Base-by-base conservation (phyloP, 2,113 vertebrate genomes). In the Condylura cristata region DNA sequence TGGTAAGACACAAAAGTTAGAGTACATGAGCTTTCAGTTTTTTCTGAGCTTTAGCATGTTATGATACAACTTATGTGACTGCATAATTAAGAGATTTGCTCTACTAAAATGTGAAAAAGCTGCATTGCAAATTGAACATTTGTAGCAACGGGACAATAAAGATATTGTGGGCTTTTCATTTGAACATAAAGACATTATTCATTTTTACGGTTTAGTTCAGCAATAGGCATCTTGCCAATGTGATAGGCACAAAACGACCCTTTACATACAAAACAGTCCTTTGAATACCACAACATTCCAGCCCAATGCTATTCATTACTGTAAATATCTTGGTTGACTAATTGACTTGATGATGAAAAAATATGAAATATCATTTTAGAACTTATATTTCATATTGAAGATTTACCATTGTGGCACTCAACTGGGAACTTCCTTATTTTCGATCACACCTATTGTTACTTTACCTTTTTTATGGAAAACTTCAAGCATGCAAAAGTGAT, bases 111-210 rank as follows among this genome's bases (percentile, higher is more conserved):
- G 30, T 24, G 96, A 95, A 97, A 98, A 96, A 98, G 96, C 91
- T 98, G 96, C 78, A 94, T 84, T 89, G 72, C 89, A 96, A 96
- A 81, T 89, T 94, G 94, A 95, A 91, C 56, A 83, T 91, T 96
- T 97, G 75, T 84, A 96, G 91, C 82, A 96, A 82, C 20, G 94
- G 78, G 66, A 98, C 97, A 98, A 98, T 97, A 96, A 96, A 92
- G 90, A 95, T 93, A 98, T 96, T 98, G 97, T 98, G 90, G 56
- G 65, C 96, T 97, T 94, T 96, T 93, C 89, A 96, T 91, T 86
- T 79, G 51, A 95, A 81, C 44, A 98, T 96, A 98, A 98, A 97
- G 96, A 94, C 97, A 93, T 97, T 95, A 98, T 98, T 98, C 97
- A 98, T 93, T 92, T 97, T 97, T 97, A 86, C 90, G 97, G 91